phyloP scores from a whole-genome alignment of 1,140 invertebrate species.

The Lethrus apterus region DNA sequence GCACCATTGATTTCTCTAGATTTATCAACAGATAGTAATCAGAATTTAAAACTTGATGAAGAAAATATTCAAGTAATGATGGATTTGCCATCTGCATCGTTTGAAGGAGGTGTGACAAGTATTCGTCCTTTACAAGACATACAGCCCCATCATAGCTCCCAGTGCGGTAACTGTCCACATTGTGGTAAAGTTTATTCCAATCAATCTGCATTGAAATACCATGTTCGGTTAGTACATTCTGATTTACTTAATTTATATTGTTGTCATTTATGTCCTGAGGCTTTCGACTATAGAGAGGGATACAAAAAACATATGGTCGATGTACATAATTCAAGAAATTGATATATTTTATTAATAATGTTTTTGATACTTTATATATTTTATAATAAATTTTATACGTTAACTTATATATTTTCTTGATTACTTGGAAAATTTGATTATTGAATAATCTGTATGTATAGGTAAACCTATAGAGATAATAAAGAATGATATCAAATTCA shows the following conservation, averaged over 20 bases:
- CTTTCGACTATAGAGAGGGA: conserved; percentile 55
- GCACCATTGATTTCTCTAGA: neutral
- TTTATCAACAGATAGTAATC: neutral
- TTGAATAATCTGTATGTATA: no score
- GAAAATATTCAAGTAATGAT: conserved; percentile 2
- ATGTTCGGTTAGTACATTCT: conserved; percentile 60
- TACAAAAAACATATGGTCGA: conserved; percentile 60
- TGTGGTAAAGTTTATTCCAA: conserved; percentile 50
- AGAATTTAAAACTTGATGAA: conserved; percentile 1
- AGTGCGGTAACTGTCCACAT: conserved; percentile 57
- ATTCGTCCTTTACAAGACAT: conserved; percentile 17
- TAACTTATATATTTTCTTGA: no score
- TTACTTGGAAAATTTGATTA: no score
- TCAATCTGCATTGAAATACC: conserved; percentile 60
- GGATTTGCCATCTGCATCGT: conserved; percentile 36
- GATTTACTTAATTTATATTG: conserved; percentile 56
- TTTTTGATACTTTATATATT: conserved; percentile 2
- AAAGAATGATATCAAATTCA: no score
- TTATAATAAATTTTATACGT: no score
- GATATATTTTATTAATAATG: conserved; percentile 25
- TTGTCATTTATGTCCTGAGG: conserved; percentile 57
- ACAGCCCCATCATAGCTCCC: conserved; percentile 48
- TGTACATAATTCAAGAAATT: conserved; percentile 55
- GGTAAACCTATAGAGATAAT: no score
- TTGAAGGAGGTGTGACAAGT: conserved; percentile 10